Base-by-base conservation (phyloP, 2,888 invertebrate genomes). In the Geophilus truncorum region DNA sequence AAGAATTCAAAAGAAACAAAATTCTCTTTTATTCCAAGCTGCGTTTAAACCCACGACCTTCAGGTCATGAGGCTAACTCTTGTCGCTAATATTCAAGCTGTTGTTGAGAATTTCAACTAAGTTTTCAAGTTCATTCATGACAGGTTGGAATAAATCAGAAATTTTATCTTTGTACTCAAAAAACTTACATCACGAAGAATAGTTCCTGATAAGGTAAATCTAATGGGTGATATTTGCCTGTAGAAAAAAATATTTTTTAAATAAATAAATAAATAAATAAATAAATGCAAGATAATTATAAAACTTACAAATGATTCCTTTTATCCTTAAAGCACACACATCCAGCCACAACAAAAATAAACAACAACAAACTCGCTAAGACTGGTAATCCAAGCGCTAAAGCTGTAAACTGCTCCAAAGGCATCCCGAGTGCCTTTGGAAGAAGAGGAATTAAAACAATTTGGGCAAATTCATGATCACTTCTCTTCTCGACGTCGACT, bases 301-400 rank as follows among this genome's bases (percentile, higher is more conserved):
- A 51, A 4, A 70, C 70, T 70, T 70, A 70, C 70, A 70, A 70
- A 28, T 70, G 70, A 28, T 70, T 70, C 0, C 28, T 25, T 70
- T 70, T 70, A 70, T 70, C 70, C 28, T 70, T 70, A 70, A 70
- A 70, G n/a, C 70, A 70, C 25, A 70, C 70, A 25, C 70, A 70
- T 25, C 70, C 70, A 70, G 70, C 70, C 70, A 70, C 25, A 10
- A 70, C 25, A 25, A 70, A 70, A 28, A 70, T 28, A 28, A 70
- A 28, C n/a, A 70, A 23, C 70, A 70, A 15, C 70, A 70, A 70
- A 70, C 51, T 51, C n/a, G 28, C 70, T 6, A 70, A 2, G 70
- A 70, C 9, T 70, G 70, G 70, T 10, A 70, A 70, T 70, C 70
- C 70, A 70, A 70, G 10, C 23, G 70, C 70, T 28, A 70, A 25